These are phyloP conservation scores for Drosophila paulistorum DNA, from an alignment of 1,140 invertebrate genomes.

Conservation along the genomic window DNA sequence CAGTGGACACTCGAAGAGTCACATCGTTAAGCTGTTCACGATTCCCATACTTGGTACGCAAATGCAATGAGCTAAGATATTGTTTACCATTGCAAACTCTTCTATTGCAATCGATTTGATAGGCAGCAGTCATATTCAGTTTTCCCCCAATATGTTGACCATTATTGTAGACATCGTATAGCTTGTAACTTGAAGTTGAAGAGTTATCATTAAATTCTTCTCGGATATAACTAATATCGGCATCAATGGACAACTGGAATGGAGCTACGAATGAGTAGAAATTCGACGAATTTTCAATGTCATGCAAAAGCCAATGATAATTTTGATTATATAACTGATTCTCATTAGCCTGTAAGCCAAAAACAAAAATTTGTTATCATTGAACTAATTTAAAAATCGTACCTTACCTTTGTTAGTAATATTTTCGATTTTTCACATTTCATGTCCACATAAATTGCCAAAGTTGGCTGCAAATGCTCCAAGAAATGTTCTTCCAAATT, in stretches of 20 bases:
- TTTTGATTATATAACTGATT: conserved; percentile 67
- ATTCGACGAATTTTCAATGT: not conserved
- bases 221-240: conserved; percentile 58
- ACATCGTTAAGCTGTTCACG: conserved; percentile 64
- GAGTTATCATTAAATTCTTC: not conserved
- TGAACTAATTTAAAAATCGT: no score
- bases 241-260: conserved; percentile 70
- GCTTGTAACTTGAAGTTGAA: conserved; percentile 16
- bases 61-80: conserved; percentile 56
- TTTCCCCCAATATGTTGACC: conserved; percentile 66
- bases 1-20: conserved; percentile 65
- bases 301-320: conserved; percentile 73
- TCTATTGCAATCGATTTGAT: conserved; percentile 49
- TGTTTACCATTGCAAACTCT: conserved; percentile 28
- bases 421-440: conserved; percentile 39
- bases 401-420: conserved; percentile 47
- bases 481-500: conserved; percentile 54
- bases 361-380: not conserved
- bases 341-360: conserved; percentile 41
- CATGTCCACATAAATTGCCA: conserved; percentile 69
- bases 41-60: conserved; percentile 59
- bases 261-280: conserved; percentile 47
- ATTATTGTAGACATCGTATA: conserved; percentile 77
- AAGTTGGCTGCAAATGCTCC: conserved; percentile 47
- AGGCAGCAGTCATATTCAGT: conserved; percentile 67